These are phyloP conservation scores for Drosophila histrio DNA, from an alignment of 2,888 invertebrate genomes.

Conservation along the genomic window DNA sequence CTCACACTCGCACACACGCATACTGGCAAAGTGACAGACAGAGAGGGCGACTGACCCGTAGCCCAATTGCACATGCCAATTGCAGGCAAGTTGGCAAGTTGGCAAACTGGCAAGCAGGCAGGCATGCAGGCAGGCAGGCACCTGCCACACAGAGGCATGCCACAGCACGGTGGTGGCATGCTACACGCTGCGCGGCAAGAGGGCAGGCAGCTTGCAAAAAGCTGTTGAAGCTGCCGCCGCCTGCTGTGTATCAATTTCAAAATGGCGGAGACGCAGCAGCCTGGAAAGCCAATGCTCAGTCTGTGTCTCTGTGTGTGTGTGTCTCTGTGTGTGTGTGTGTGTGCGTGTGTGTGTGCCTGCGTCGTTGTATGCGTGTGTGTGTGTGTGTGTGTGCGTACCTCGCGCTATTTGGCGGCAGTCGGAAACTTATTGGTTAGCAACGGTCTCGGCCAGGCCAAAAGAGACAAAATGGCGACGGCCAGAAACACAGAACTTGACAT, in stretches of 20 bases:
- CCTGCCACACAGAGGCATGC: not conserved
- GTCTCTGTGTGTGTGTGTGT: not conserved
- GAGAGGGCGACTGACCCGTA: conserved; percentile 42
- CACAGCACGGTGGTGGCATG: no score
- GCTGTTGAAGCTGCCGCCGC: conserved; percentile 39
- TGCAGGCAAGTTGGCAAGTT: conserved; percentile 18
- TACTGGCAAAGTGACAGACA: not conserved
- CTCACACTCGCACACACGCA: not conserved
- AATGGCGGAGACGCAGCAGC: conserved; percentile 67
- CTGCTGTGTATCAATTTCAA: conserved; percentile 71
- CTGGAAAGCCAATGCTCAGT: conserved; percentile 31
- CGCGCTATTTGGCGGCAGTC: conserved; percentile 74
- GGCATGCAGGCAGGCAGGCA: conserved; percentile 2
- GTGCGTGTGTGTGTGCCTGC: not conserved
- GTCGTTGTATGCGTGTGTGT: conserved; percentile 32
- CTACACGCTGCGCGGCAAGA: not conserved
- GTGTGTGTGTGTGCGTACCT: conserved; percentile 45
- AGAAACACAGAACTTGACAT: conserved; percentile 41
- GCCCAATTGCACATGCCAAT: conserved; percentile 52
- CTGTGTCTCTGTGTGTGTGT: not conserved
- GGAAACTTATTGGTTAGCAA: conserved; percentile 71
- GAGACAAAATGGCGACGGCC: conserved; percentile 22
- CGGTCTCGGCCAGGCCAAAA: conserved; percentile 32
- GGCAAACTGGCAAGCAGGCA: no score
- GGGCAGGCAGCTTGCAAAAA: conserved; percentile 7